phyloP scores from a whole-genome alignment of 2,888 invertebrate genomes.

The Melanostoma scalare region DNA sequence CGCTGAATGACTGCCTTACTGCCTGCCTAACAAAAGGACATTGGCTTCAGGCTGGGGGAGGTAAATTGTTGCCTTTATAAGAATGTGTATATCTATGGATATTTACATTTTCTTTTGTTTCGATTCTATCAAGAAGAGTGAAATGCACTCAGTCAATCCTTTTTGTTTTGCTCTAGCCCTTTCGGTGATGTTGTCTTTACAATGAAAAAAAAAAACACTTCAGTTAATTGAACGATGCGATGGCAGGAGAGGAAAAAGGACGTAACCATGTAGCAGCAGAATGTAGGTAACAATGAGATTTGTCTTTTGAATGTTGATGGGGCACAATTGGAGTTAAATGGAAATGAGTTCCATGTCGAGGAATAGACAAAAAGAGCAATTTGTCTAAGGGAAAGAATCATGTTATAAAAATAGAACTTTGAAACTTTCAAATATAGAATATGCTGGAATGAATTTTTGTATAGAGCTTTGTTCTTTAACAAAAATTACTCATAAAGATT shows the following conservation, averaged over 20 bases:
- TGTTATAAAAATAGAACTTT: too few species aligned
- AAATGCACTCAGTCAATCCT: constrained; percentile 29
- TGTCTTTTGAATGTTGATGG: constrained; percentile 56
- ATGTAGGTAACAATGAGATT: constrained; percentile 53
- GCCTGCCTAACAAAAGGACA: background rate
- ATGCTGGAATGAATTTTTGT: too few species aligned
- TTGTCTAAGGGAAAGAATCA: constrained; percentile 1
- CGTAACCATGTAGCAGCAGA: background rate
- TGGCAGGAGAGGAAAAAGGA: constrained; percentile 1
- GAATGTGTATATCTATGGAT: background rate
- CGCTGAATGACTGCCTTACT: constrained; percentile 23
- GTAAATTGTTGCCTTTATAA: constrained; percentile 8
- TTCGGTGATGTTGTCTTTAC: constrained; percentile 18
- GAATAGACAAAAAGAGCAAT: constrained; percentile 41
- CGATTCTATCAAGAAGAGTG: constrained; percentile 19
- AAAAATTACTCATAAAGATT: too few species aligned
- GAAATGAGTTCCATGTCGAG: background rate
- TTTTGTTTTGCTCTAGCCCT: background rate
- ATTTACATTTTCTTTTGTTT: constrained; percentile 27
- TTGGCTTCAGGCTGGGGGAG: background rate
- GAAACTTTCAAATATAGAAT: too few species aligned
- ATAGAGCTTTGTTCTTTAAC: too few species aligned
- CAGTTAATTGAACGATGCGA: constrained; percentile 63
- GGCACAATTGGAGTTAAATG: constrained; percentile 19
- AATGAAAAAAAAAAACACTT: constrained; percentile 51